Percentiles rank a stretch among this genome's conserved stretches.
phyloP scores from a whole-genome alignment of 2,888 invertebrate genomes.

The Slavum lentiscoides region DNA sequence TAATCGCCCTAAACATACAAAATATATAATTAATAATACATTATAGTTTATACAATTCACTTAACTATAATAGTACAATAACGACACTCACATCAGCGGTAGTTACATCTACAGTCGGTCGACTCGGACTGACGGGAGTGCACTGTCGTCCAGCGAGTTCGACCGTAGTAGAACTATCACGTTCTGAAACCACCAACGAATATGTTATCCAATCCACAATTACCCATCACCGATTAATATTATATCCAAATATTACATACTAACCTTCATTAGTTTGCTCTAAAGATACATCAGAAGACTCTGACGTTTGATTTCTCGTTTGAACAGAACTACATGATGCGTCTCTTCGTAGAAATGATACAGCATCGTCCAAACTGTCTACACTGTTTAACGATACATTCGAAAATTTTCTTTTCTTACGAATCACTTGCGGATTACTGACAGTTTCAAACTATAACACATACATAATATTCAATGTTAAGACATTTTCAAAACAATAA shows the following conservation, averaged over 20 bases:
- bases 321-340: constrained; percentile 1
- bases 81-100: constrained; percentile 49
- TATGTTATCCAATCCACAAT: constrained; percentile 2
- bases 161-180: constrained; percentile 49
- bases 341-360: not conserved
- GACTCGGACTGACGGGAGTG: constrained; percentile 45
- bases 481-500: too few species aligned
- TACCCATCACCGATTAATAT: constrained; percentile 7
- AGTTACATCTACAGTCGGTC: constrained; percentile 40
- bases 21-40: not conserved
- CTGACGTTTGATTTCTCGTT: constrained; percentile 10
- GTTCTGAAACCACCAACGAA: constrained; percentile 48
- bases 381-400: constrained; percentile 30
- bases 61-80: not conserved
- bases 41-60: not conserved
- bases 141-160: constrained; percentile 43
- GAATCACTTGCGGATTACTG: constrained; percentile 29
- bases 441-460: constrained; percentile 3
- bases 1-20: constrained; percentile 15
- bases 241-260: not conserved
- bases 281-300: constrained; percentile 37
- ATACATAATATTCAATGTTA: not conserved
- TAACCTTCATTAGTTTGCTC: constrained; percentile 33
- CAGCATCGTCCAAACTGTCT: constrained; percentile 8
- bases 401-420: constrained; percentile 46